phyloP scores from a whole-genome alignment of 2,888 invertebrate species.

The Macrophya alboannulata region DNA sequence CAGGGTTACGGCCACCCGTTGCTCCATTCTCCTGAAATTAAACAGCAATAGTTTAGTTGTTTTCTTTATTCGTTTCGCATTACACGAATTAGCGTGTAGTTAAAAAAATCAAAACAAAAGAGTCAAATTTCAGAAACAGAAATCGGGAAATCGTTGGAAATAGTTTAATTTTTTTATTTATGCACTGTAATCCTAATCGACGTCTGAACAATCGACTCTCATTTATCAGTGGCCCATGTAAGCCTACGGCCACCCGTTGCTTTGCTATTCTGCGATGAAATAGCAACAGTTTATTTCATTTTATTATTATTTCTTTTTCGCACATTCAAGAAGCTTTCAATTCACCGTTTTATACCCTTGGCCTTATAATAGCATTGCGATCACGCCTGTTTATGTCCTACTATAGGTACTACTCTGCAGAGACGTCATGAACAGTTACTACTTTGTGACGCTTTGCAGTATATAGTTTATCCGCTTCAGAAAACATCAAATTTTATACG shows the following conservation, averaged over 20 bases:
- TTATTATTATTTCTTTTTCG: neutral
- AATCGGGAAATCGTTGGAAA: neutral
- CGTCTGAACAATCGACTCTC: neutral
- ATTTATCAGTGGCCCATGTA: neutral
- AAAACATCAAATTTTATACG: neutral
- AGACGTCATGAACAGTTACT: conserved; percentile 27
- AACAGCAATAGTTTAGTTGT: conserved; percentile 64
- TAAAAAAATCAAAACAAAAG: neutral
- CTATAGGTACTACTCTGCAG: neutral
- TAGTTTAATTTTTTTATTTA: neutral
- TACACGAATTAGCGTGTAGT: neutral
- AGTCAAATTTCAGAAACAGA: too few relatives aligned
- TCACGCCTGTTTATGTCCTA: neutral
- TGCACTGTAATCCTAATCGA: neutral
- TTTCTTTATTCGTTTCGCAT: neutral
- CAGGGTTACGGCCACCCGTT: conserved; percentile 73
- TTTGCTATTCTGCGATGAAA: neutral
- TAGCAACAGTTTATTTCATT: neutral
- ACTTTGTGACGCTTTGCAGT: neutral
- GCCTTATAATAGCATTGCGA: neutral
- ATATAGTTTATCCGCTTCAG: neutral
- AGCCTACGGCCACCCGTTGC: neutral
- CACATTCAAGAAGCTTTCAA: conserved; percentile 1
- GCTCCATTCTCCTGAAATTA: conserved; percentile 75
- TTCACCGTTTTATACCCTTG: conserved; percentile 1